Evolutionary conservation across 2,113 vertebrate genomes (phyloP), one percentile per base, ranked within the genome.

Genomic region (Rhinoderma darwinii): DNA sequence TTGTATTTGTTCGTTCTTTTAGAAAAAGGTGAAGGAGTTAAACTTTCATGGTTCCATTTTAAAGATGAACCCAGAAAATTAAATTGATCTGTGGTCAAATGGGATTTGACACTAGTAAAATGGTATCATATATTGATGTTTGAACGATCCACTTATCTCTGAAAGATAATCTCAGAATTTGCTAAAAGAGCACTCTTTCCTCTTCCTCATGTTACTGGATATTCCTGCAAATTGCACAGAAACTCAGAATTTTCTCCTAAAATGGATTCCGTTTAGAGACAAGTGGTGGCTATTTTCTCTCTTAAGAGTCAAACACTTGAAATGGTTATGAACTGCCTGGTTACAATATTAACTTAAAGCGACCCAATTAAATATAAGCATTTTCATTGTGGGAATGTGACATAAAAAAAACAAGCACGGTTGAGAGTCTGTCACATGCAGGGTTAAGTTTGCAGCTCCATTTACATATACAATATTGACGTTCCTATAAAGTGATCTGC

Each of bases 111-210:
- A 82, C 79, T 75, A 82, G 86, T 87, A 82, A 82, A 87, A 87
- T 87, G 86, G 86, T 87, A 87, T 87, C 86, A 87, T 87, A 87
- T 87, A 87, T 87, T 87, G 86, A 87, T 87, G 86, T 87, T 87
- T 70, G 54, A 87, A 81, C 86, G 82, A 82, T 87, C 86, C 86
- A 87, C 86, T 87, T 87, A 87, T 87, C 86, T 87, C 78, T 87
- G 86, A 87, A 87, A 87, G 86, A 87, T 87, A 87, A 87, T 87
- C 86, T 87, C 70, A 87, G 86, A 87, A 87, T 87, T 87, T 82
- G 86, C 86, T 87, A 87, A 72, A 87, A 82, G 86, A 82, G 86
- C 86, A 87, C 79, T 87, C 86, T 87, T 87, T 87, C 20, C 68
- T 82, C 63, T 87, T 87, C 86, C 86, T 82, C 79, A 63, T 87